Percentiles rank a stretch among this genome's conserved stretches.
Conservation (phyloP, 1,140 invertebrate species). For the Manduca sexta region DNA sequence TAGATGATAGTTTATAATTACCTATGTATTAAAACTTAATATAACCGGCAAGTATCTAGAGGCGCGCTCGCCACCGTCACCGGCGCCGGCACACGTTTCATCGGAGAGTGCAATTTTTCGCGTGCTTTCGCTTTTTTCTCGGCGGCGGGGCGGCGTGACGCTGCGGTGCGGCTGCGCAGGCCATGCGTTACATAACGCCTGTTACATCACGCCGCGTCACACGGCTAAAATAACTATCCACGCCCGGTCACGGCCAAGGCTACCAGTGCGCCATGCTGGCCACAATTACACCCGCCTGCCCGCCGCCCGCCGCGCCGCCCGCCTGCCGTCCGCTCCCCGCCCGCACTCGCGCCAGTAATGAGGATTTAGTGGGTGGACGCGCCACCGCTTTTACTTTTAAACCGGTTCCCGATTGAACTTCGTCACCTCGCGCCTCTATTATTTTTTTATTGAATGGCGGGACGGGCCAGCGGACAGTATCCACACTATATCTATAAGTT, state of each 20-base stretch:
- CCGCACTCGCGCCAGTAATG: conserved; percentile 52
- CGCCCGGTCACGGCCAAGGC: conserved; percentile 68
- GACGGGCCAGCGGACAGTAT: too few relatives aligned
- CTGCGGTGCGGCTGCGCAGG: conserved; percentile 43
- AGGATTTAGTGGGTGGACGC: conserved; percentile 68
- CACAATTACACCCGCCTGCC: conserved; percentile 56
- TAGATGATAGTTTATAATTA: too few relatives aligned
- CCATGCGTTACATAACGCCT: conserved; percentile 48
- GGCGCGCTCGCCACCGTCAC: too few relatives aligned
- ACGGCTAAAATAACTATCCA: conserved; percentile 65
- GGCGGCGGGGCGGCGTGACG: conserved; percentile 35
- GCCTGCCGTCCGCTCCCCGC: too few relatives aligned
- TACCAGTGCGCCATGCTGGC: conserved; percentile 39
- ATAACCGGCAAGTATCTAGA: too few relatives aligned
- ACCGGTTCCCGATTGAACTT: conserved; percentile 55
- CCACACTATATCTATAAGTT: too few relatives aligned
- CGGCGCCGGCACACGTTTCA: not conserved
- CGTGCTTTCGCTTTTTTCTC: conserved; percentile 59
- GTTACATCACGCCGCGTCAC: conserved; percentile 64
- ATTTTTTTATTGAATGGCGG: not conserved
- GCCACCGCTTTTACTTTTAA: conserved; percentile 63
- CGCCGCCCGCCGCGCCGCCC: conserved; percentile 33
- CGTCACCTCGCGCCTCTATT: conserved; percentile 21
- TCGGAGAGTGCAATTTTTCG: conserved; percentile 43
- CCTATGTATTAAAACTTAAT: too few relatives aligned